Conservation (phyloP, 2,113 vertebrate species). For the Petromus typicus region DNA sequence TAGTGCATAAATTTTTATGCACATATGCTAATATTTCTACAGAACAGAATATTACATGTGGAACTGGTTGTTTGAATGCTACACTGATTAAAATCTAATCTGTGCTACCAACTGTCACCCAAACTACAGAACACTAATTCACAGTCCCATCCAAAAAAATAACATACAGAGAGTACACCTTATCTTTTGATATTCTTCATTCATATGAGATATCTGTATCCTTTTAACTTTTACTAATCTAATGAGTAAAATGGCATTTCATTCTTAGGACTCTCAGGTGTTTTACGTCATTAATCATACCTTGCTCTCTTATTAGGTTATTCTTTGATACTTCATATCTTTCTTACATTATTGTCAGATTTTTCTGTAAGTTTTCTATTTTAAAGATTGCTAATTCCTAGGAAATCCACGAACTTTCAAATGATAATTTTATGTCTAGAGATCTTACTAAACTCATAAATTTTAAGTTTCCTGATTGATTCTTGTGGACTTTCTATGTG, state of each 20-base stretch:
- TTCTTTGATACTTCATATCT: not conserved
- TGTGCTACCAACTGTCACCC: not conserved
- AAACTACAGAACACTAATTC: not conserved
- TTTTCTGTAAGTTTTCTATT: not conserved
- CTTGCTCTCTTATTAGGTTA: not conserved
- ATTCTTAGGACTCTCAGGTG: not conserved
- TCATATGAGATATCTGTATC: not conserved
- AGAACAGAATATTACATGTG: not conserved
- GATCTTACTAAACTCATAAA: not conserved
- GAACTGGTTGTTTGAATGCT: not conserved
- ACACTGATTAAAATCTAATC: not conserved
- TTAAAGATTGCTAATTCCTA: not conserved
- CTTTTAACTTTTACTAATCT: not conserved
- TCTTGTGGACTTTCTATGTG: not conserved
- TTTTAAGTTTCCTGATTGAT: not conserved
- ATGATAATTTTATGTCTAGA: not conserved
- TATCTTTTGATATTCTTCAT: not conserved
- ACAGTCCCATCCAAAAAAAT: not conserved
- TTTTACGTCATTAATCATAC: not conserved
- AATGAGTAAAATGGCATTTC: not conserved
- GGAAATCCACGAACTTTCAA: not conserved
- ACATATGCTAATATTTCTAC: not conserved
- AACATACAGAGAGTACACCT: not conserved
- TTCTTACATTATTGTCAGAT: not conserved
- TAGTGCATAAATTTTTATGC: not conserved